Conservation (phyloP, 64 coral and sea anemone genomes). For the Hydrozoanthus tunicans region DNA sequence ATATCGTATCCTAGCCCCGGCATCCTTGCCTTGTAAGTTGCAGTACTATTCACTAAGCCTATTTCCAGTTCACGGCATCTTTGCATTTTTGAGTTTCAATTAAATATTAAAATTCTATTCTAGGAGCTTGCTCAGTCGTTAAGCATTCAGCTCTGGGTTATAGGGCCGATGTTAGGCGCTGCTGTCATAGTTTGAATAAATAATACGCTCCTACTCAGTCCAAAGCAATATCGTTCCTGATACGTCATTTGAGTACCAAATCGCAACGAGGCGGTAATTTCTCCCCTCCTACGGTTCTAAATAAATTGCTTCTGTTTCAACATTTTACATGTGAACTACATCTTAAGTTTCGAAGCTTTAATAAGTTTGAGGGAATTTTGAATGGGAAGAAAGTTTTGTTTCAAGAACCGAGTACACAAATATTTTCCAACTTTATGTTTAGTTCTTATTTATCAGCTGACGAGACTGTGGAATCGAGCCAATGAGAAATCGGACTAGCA, state of each 20-base stretch:
- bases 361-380: background rate
- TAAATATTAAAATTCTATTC: conserved; percentile 57
- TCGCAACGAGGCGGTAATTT: background rate
- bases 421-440: too few species aligned
- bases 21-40: conserved; percentile 7
- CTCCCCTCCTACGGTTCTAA: conserved; percentile 22
- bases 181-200: conserved; percentile 52
- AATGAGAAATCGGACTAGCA: background rate
- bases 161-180: conserved; percentile 42
- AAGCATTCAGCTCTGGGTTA: conserved; percentile 5
- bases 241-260: conserved; percentile 44
- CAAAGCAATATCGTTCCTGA: conserved; percentile 38
- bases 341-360: background rate
- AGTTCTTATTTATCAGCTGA: too few species aligned
- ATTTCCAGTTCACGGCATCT: conserved; percentile 57
- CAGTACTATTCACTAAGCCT: background rate
- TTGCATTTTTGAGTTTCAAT: conserved; percentile 57
- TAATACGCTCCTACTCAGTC: conserved; percentile 35
- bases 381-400: background rate
- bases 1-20: conserved; percentile 26
- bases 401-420: background rate
- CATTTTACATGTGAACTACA: background rate
- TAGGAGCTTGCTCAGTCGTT: conserved; percentile 10
- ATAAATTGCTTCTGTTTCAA: background rate
- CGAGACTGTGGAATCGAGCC: background rate